Base-by-base conservation (phyloP, 2,888 invertebrate species). In the Drosophila paranaensis region DNA sequence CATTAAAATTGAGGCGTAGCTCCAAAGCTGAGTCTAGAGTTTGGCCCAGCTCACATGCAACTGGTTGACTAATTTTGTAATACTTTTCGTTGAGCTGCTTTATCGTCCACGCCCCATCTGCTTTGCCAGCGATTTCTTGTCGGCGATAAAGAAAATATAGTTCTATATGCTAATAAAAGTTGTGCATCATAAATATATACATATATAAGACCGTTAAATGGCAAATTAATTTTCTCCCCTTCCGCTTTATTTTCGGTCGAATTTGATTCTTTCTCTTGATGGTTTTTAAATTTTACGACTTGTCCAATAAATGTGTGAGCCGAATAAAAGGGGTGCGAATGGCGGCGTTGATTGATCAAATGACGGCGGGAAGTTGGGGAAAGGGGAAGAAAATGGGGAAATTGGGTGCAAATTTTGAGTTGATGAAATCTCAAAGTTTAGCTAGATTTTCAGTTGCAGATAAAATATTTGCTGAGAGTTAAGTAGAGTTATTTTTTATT, bases 161-260 rank as follows among this genome's bases (percentile, higher is more conserved):
- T 87, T 84, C 74, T 84, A 79, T 84, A 89, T 89, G 89, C 76
- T 84, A 84, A 84, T 84, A 89, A 87, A 84, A 72, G 51, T 70
- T 16, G 60, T 54, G 46, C 39, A 60, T 35, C 16, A 35, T 50
- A 50, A 35, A 50, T 35, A 50, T 50, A 11, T 20, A 20, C 2
- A 20, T 20, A 20, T 33, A 50, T 16, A 20, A 37, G 3, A 54
- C 14, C 14, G 39, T 8, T 40, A 54, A 54, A 40, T 40, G 54
- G 27, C 39, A 40, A 40, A n/a, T 54, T 35, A 14, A 27, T 8
- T 11, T 16, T 13, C 13, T 9, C 20, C 39, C 14, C n/a, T 11
- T 11, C 5, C 11, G 40, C 39, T 61, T 54, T 69, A 70, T 74
- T 64, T 87, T 75, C 62, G 37, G 55, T 57, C 67, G 27, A 65